phyloP scores from a whole-genome alignment of 2,888 invertebrate species.

The Diachrysia chrysitis region DNA sequence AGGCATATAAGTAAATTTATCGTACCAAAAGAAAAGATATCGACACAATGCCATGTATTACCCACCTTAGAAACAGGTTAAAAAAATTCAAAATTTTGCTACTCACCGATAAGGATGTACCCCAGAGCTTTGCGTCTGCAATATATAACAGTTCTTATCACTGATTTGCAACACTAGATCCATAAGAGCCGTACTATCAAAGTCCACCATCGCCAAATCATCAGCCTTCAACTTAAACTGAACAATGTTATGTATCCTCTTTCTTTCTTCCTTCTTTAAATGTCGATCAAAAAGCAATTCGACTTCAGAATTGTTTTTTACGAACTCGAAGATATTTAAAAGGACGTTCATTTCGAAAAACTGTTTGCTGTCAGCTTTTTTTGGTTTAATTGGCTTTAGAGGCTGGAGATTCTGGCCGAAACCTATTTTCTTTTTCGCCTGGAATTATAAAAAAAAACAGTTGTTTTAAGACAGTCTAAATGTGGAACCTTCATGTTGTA shows the following conservation, averaged over 20 bases:
- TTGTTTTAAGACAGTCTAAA: no score
- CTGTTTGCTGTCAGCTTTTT: constrained; percentile 23
- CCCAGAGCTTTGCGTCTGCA: constrained; percentile 69
- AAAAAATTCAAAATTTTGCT: no score
- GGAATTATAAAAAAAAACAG: constrained; percentile 15
- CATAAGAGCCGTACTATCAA: constrained; percentile 46
- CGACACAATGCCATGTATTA: no score
- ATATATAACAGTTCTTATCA: constrained; percentile 60
- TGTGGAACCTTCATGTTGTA: not conserved
- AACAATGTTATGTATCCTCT: constrained; percentile 61
- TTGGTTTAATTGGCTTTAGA: constrained; percentile 12
- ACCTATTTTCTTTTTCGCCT: constrained; percentile 61
- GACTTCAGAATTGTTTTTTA: constrained; percentile 67
- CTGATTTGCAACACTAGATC: constrained; percentile 65
- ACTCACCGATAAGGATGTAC: constrained; percentile 63
- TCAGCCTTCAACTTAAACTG: constrained; percentile 51
- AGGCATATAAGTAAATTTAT: no score
- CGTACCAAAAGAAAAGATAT: not conserved
- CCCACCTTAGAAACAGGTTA: no score
- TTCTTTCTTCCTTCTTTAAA: constrained; percentile 63
- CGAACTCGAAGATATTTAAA: constrained; percentile 68
- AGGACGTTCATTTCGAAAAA: constrained; percentile 66
- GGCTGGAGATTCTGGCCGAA: constrained; percentile 54
- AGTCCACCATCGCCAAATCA: constrained; percentile 26
- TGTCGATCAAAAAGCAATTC: constrained; percentile 68